phyloP scores from a whole-genome alignment of 92 coral and sea anemone genomes.

The Siderastrea radians region DNA sequence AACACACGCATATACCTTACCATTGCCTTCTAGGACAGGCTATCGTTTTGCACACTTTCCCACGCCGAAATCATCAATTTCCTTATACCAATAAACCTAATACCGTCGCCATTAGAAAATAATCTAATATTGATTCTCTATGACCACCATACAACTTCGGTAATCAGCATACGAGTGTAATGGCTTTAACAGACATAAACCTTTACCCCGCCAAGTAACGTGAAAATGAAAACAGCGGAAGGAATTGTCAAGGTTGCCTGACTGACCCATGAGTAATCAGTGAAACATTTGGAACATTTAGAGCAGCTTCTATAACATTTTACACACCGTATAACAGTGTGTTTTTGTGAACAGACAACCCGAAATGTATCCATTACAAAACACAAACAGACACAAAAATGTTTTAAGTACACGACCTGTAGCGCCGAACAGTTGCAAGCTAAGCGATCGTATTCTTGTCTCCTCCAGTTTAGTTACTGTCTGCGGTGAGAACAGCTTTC shows the following conservation, averaged over 20 bases:
- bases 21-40: constrained; percentile 15
- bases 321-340: not conserved
- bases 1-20: not conserved
- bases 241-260: not conserved
- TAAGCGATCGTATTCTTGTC: not conserved
- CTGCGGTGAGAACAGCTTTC: not conserved
- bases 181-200: constrained; percentile 29
- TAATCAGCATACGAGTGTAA: not conserved
- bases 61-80: constrained; percentile 35
- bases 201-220: not conserved
- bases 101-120: constrained; percentile 22
- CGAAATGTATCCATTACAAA: constrained; percentile 7
- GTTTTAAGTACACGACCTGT: constrained; percentile 35
- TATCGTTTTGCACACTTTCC: constrained; percentile 21
- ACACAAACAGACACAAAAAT: constrained; percentile 22
- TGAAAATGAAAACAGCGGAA: not conserved
- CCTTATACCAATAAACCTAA: constrained; percentile 5
- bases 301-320: not conserved
- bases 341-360: not conserved
- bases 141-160: constrained; percentile 3
- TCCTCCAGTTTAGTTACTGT: constrained; percentile 16
- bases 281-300: not conserved
- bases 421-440: constrained; percentile 7
- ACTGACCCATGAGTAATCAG: not conserved
- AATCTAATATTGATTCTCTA: constrained; percentile 12